A percentile compares a stretch with the other conserved stretches of the same genome.
Conservation (phyloP, 2,888 invertebrate genomes). For the Synergus umbraculus region DNA sequence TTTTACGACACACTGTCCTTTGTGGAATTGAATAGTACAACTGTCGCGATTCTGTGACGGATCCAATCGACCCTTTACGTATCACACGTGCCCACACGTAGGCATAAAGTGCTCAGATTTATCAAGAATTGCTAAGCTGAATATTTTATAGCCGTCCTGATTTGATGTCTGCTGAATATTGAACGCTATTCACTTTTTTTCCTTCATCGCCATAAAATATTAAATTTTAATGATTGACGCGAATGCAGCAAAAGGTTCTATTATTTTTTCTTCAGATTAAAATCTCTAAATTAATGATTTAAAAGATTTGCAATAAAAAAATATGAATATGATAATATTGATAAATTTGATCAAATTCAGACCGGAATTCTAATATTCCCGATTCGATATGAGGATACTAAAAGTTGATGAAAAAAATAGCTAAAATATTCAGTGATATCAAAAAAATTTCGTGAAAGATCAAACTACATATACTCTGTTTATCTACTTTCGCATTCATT, state of each 20-base stretch:
- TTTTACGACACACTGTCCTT: slow-evolving; percentile 37
- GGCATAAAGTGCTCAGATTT: slow-evolving; percentile 35
- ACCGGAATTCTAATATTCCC: too few species aligned
- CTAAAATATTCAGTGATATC: neutral
- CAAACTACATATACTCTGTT: neutral
- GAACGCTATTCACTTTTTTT: slow-evolving; percentile 30
- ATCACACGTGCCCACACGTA: slow-evolving; percentile 31
- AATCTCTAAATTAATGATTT: neutral
- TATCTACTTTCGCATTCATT: slow-evolving; percentile 23
- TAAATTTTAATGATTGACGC: neutral
- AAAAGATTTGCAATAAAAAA: neutral
- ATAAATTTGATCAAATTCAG: too few species aligned
- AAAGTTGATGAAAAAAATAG: neutral
- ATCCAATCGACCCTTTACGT: slow-evolving; percentile 30
- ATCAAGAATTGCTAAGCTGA: slow-evolving; percentile 27
- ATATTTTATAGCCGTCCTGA: slow-evolving; percentile 33
- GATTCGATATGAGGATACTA: neutral
- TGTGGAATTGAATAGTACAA: slow-evolving; percentile 29
- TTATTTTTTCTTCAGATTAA: neutral
- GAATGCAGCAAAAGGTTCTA: neutral
- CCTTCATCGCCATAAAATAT: neutral
- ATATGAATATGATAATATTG: neutral
- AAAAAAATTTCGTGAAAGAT: neutral
- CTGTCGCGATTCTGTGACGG: slow-evolving; percentile 12
- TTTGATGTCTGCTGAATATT: slow-evolving; percentile 10